Evolutionary conservation across 2,797 vertebrate genomes (phyloP).

Genomic region (Anguilla obscura): DNA sequence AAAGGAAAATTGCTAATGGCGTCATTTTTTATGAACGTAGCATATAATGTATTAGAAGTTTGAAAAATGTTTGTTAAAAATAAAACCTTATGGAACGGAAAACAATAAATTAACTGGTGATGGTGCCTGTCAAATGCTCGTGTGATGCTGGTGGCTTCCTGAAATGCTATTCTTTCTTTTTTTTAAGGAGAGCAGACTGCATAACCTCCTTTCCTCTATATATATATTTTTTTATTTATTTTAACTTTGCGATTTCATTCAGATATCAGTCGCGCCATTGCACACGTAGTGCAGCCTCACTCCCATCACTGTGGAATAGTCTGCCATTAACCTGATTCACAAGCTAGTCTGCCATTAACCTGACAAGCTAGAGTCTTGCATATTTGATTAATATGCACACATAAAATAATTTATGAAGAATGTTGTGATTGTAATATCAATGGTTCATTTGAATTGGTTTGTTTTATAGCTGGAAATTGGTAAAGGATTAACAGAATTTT

Average conservation of each 20-base stretch:
- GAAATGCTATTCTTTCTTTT: background rate
- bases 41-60: constrained; percentile 46
- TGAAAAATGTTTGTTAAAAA: constrained; percentile 34
- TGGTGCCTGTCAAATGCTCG: constrained; percentile 25
- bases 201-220: background rate
- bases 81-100: constrained; percentile 36
- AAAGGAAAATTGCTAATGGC: constrained; percentile 41
- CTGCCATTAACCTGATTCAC: background rate
- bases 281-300: too few species aligned
- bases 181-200: too few species aligned
- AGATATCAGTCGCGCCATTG: too few species aligned
- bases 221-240: background rate
- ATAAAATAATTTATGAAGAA: too few species aligned
- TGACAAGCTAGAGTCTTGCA: constrained; percentile 29
- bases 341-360: background rate
- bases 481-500: background rate
- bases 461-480: background rate
- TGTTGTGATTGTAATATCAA: background rate
- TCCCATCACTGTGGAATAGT: background rate
- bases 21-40: constrained; percentile 51
- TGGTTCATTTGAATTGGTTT: background rate
- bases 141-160: constrained; percentile 14
- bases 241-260: background rate
- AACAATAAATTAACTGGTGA: constrained; percentile 38
- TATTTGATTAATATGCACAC: background rate